Base-by-base conservation (phyloP, 2,113 vertebrate genomes). In the Penelope pileata region DNA sequence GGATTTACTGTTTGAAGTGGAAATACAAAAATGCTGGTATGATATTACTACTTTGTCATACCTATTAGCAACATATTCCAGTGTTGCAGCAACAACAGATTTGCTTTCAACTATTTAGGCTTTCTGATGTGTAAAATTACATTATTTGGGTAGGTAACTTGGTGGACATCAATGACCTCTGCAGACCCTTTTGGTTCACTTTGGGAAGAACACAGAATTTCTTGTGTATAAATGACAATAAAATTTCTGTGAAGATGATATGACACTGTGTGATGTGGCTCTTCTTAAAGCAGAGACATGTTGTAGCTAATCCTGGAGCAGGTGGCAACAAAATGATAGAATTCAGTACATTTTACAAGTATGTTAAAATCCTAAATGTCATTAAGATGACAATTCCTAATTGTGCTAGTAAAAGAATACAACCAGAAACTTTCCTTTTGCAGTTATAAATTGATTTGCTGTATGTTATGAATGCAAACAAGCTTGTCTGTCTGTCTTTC, bases 1-100 rank as follows among this genome's bases (percentile, higher is more conserved):
- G 90, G 94, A 96, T 97, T 97, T 98, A 82, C 92, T 96, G 96
- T 97, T 97, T 98, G 96, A 97, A 96, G 96, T 96, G 85, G 94
- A 96, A 97, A 97, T 96, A 95, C 51, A 94, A 96, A 96, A 94
- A 87, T 73, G 88, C 91, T 63, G 88, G 89, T 82, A 80, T 92
- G 95, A 78, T 94, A 5, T 73, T 93, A 63, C 85, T 86, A 94
- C 88, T 95, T 95, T 94, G 94, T 96, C 91, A 69, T 96, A 97
- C 93, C 88, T 92, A 93, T 87, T 97, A 96, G 81, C 82, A 93
- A 94, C 96, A 94, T 24, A 83, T 67, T 86, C 86, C 60, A 60
- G 64, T 54, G 84, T 66, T 85, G 96, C 88, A 69, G 82, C 88
- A 94, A 91, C 86, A 94, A 96, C 91, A 94, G 90, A 93, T 96